Evolutionary conservation across 2,888 invertebrate species (phyloP), one percentile per base, ranked within the genome.

Genomic region (Leptinotarsa peninsularis): DNA sequence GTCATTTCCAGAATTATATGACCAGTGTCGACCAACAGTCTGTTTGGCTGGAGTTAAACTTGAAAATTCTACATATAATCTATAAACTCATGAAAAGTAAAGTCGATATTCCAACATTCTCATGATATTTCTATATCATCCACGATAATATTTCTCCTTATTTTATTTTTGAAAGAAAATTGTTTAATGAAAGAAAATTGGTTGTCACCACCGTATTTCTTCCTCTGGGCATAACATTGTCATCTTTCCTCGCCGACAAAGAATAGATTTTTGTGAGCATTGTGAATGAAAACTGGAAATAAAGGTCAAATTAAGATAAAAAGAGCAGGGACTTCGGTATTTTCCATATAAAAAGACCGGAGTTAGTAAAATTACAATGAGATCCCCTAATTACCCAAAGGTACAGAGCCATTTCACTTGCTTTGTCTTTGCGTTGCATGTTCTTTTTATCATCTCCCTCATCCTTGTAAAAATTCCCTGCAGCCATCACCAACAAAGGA

Each of bases 351-450:
- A 67, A 76, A 76, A 74, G 56, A 18, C 58, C 33, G 73, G 73
- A 75, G 75, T 75, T 72, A 43, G 73, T 54, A 60, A 73, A 76
- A 77, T 79, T 76, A 76, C 76, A 74, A 72, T 74, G 75, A 71
- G 75, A 79, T 78, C 77, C 76, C 75, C 75, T 79, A 79, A 79
- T 79, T 79, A 79, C 74, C 78, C 73, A 56, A 74, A 79, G 79
- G 76, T 78, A 79, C 71, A 77, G 76, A 80, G 80, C 77, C 80
- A 78, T 78, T 81, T 77, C 72, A 72, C 72, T 74, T 72, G 73
- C 79, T 81, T 81, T 82, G 80, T 81, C 80, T 82, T 72, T 80
- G 76, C 74, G 63, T 71, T 67, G 71, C 80, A 81, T 80, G 82
- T 79, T 81, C 80, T 79, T 82, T 81, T 82, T 80, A 80, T 82